Percentiles rank a stretch among this genome's conserved stretches.
Conservation (phyloP, 2,888 invertebrate species). For the Pyrrhia umbra region DNA sequence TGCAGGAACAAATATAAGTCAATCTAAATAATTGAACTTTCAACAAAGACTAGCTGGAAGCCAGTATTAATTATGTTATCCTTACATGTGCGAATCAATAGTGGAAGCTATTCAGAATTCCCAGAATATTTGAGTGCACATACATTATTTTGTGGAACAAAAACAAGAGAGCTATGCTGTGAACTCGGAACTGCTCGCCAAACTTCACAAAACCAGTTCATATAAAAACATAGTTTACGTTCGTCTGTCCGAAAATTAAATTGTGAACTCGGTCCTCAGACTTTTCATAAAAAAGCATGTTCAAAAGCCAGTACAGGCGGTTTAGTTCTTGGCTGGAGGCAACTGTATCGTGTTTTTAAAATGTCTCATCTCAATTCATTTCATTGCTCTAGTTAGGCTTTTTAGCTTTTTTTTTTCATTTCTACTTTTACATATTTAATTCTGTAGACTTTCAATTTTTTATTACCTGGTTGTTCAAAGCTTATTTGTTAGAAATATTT, state of each 20-base stretch:
- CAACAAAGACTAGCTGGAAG: background rate
- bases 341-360: background rate
- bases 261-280: conserved; percentile 15
- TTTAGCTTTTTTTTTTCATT: no score
- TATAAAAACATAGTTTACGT: conserved; percentile 36
- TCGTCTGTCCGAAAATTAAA: conserved; percentile 32
- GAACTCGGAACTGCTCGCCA: conserved; percentile 14
- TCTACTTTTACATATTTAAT: no score
- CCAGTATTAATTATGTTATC: background rate
- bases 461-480: no score
- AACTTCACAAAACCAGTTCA: conserved; percentile 41
- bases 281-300: conserved; percentile 25
- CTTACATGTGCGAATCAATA: conserved; percentile 13
- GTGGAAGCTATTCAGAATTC: background rate
- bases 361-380: background rate
- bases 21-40: background rate
- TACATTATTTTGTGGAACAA: conserved; percentile 33
- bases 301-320: background rate
- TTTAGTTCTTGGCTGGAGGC: background rate
- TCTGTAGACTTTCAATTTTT: no score
- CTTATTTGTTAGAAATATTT: no score
- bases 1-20: background rate
- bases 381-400: no score
- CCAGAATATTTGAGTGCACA: conserved; percentile 14
- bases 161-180: conserved; percentile 31